These are phyloP conservation scores for Agrotis puta DNA, from an alignment of 2,888 invertebrate species.

Conservation along the genomic window DNA sequence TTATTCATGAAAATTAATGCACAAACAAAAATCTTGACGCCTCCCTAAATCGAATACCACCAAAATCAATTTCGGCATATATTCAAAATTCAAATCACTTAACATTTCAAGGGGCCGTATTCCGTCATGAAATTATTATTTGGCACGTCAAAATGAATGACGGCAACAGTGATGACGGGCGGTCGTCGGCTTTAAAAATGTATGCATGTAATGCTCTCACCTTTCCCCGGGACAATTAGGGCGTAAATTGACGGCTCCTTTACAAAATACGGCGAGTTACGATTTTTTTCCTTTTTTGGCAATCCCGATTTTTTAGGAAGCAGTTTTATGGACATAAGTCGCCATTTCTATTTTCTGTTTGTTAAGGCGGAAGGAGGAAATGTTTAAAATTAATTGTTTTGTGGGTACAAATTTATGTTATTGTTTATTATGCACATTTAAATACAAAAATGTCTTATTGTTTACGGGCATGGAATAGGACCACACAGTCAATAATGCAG, in stretches of 20 bases:
- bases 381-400: constrained; percentile 1
- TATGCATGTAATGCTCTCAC: constrained; percentile 62
- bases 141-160: constrained; percentile 69
- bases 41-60: constrained; percentile 3
- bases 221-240: constrained; percentile 62
- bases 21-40: neutral
- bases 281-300: constrained; percentile 30
- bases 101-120: constrained; percentile 50
- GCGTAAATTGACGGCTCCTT: constrained; percentile 62
- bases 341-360: constrained; percentile 31
- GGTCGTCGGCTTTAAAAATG: constrained; percentile 67
- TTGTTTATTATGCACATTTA: neutral
- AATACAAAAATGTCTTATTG: no score
- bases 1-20: neutral
- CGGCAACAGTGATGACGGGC: constrained; percentile 63
- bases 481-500: no score
- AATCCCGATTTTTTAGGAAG: constrained; percentile 19
- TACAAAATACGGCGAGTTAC: constrained; percentile 52
- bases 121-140: constrained; percentile 69
- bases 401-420: neutral
- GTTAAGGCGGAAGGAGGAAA: neutral
- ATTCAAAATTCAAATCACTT: constrained; percentile 52
- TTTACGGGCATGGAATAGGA: no score
- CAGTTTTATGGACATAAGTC: constrained; percentile 28
- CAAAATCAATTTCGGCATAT: constrained; percentile 46